phyloP scores from a whole-genome alignment of 2,797 vertebrate genomes.

The Cheirogaleus major region DNA sequence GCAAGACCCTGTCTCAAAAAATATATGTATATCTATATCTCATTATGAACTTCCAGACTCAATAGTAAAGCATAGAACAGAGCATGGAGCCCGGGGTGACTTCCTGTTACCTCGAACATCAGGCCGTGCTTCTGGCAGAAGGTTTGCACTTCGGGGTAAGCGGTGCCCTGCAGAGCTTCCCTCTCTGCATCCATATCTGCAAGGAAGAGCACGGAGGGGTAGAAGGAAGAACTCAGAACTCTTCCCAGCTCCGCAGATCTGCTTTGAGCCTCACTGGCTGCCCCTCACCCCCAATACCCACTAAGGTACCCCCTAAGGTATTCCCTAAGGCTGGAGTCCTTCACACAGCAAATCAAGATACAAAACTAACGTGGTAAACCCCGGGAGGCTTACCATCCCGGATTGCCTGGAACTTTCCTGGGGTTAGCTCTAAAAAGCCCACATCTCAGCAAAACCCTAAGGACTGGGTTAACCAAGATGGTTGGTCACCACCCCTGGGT shows the following conservation, averaged over 20 bases:
- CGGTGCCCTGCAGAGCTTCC: constrained; percentile 87
- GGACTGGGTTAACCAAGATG: too few species aligned
- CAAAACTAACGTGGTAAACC: not conserved
- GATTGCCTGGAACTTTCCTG: accelerated
- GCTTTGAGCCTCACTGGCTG: not conserved
- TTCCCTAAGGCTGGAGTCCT: not conserved
- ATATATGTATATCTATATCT: too few species aligned
- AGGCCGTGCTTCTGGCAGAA: constrained; percentile 90
- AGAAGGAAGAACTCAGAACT: not conserved
- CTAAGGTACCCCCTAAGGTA: not conserved
- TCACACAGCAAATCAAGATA: not conserved
- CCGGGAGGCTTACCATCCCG: not conserved
- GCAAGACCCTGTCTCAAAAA: too few species aligned
- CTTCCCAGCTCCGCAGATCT: not conserved
- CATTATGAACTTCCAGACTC: not conserved
- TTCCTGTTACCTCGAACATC: constrained; percentile 87
- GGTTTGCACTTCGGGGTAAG: constrained; percentile 85
- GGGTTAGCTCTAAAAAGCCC: not conserved
- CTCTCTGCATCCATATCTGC: constrained; percentile 90
- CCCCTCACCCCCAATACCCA: too few species aligned
- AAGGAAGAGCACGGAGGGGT: not conserved
- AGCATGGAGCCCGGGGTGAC: accelerated
- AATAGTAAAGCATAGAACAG: not conserved
- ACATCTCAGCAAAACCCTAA: not conserved
- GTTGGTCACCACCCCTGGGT: not conserved